Base-by-base conservation (phyloP, 2,888 invertebrate genomes). In the Nymphalis c-album region DNA sequence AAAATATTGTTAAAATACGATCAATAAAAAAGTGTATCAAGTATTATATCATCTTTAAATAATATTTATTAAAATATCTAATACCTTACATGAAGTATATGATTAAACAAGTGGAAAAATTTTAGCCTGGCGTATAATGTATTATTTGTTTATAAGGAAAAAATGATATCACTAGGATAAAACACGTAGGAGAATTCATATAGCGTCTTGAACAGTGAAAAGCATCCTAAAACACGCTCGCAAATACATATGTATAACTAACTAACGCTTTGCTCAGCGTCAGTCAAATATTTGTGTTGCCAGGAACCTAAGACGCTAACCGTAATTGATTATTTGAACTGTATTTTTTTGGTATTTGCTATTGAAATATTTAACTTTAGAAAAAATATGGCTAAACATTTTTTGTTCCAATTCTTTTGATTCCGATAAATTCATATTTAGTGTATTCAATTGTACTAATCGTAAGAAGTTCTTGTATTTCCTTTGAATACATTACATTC, bases 261-360 rank as follows among this genome's bases (percentile, higher is more conserved):
- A 64, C 48, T 50, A 51, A 59, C 26, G 22, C 48, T 50, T 51
- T 45, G 18, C 26, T 65, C 18, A 10, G 20, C 60, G 26, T 59
- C 31, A 46, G 46, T 13, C 80, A 82, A 86, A 87, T 83, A 82
- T 86, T 86, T 83, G 77, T 73, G 31, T 35, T 31, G 18, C 20
- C 64, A 76, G 70, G 72, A 73, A 75, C 75, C 72, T 73, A 70
- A 76, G 76, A 76, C 77, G 73, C 72, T 72, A 76, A 76, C 78
- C 80, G 80, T 82, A 82, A 77, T 82, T 80, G 79, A 73, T 77
- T 84, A 72, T 73, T 72, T 74, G 70, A 57, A 67, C 63, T 69
- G 64, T 40, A n/a, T n/a, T n/a, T 53, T 60, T 63, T 61, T 68
- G 63, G 60, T 45, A 7, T 22, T 20, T 22, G 20, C 7, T 26